These are phyloP conservation scores for Pipistrellus nathusii DNA, from an alignment of 2,797 vertebrate species.

Conservation along the genomic window DNA sequence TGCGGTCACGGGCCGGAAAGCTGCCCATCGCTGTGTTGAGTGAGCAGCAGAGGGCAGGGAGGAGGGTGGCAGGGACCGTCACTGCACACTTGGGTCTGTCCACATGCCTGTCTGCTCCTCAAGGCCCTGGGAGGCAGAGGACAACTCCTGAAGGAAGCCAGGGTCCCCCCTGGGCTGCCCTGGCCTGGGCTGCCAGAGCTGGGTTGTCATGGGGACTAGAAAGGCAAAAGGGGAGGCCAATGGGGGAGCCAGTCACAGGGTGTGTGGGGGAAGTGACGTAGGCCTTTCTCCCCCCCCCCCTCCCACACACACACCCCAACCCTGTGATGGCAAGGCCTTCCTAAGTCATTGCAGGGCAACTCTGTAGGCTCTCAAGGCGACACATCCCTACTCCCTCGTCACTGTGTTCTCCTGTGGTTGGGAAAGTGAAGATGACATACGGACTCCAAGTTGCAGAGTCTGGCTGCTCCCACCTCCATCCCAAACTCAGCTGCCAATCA, in stretches of 20 bases:
- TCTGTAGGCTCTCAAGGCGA: neutral
- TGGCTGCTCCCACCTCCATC: neutral
- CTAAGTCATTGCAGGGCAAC: neutral
- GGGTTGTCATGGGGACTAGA: neutral
- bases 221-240: neutral
- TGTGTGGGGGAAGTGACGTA: neutral
- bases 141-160: neutral
- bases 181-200: neutral
- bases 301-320: neutral
- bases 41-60: neutral
- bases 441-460: neutral
- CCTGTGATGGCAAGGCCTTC: neutral
- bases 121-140: neutral
- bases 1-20: neutral
- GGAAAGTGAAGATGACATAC: neutral
- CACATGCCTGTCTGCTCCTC: no score
- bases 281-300: neutral
- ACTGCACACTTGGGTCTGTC: neutral
- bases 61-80: neutral
- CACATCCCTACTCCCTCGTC: neutral
- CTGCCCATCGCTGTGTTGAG: neutral
- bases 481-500: neutral
- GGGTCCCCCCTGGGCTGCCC: neutral
- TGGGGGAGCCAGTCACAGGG: neutral
- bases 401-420: neutral